Conservation (phyloP, 2,797 vertebrate species). For the Intellagama lesueurii region DNA sequence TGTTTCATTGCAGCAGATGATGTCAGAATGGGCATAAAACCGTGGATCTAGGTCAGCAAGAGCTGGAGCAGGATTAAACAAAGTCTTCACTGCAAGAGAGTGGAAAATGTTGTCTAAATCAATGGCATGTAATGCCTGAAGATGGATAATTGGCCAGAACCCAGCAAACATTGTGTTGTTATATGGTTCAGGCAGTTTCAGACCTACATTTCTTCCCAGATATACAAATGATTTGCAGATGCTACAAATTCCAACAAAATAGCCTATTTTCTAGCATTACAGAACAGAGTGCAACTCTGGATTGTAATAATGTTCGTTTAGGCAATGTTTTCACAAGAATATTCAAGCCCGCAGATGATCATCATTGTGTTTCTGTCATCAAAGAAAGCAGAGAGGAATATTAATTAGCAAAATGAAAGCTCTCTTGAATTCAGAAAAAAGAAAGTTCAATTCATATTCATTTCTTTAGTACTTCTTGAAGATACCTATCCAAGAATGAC, state of each 20-base stretch:
- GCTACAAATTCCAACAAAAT: conserved; percentile 24
- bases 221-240: conserved; percentile 42
- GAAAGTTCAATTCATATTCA: background rate
- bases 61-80: conserved; percentile 97
- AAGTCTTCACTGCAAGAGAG: conserved; percentile 88
- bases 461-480: conserved; percentile 38
- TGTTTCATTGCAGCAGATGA: conserved; percentile 98
- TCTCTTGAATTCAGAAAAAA: conserved; percentile 3
- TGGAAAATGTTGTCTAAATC: conserved; percentile 29
- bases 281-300: conserved; percentile 7
- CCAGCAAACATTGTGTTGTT: background rate
- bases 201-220: background rate
- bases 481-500: conserved; percentile 23
- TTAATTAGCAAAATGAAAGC: conserved; percentile 33
- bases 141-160: conserved; percentile 33
- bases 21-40: conserved; percentile 89
- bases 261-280: background rate
- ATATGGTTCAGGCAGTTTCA: conserved; percentile 18
- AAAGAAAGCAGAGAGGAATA: conserved; percentile 6
- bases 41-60: conserved; percentile 85
- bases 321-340: conserved; percentile 30
- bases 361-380: conserved; percentile 28
- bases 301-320: conserved; percentile 10
- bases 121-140: conserved; percentile 14
- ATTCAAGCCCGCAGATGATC: conserved; percentile 19